Evolutionary conservation across 2,797 vertebrate genomes (phyloP).

Genomic region (Gymnoscopelus braueri): DNA sequence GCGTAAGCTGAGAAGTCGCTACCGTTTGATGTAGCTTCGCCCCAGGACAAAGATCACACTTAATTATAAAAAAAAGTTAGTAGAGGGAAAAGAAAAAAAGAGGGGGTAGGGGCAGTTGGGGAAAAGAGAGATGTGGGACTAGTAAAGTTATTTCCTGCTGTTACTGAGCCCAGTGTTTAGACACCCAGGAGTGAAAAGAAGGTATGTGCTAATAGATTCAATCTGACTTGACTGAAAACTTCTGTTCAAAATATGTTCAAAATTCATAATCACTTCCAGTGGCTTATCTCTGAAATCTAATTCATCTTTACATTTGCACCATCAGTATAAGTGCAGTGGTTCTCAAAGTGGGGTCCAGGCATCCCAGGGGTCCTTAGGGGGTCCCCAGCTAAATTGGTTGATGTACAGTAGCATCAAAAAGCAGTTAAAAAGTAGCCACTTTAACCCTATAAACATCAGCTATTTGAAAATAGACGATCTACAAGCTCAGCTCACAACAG

Average conservation of each 20-base stretch:
- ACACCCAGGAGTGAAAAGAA: constrained; percentile 51
- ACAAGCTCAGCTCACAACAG: no score
- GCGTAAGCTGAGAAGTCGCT: constrained; percentile 58
- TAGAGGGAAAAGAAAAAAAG: constrained; percentile 49
- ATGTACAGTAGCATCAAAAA: no score
- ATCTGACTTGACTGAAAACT: constrained; percentile 51
- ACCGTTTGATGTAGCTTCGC: constrained; percentile 74
- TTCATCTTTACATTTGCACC: no score
- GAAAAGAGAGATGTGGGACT: constrained; percentile 57
- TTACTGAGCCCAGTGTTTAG: constrained; percentile 47
- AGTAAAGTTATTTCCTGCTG: constrained; percentile 75
- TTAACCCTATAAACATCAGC: no score
- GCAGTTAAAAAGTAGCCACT: no score
- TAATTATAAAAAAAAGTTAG: constrained; percentile 74
- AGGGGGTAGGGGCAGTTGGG: neutral
- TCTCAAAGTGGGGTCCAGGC: no score
- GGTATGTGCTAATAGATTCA: constrained; percentile 66
- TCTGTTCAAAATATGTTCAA: constrained; percentile 1
- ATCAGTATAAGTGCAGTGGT: no score
- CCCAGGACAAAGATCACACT: constrained; percentile 76
- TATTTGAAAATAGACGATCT: no score
- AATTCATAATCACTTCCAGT: constrained; percentile 23
- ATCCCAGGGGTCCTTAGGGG: no score
- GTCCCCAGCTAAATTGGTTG: no score
- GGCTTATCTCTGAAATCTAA: constrained; percentile 13